Evolutionary conservation across 2,888 invertebrate genomes (phyloP), one percentile per base, ranked within the genome.

Genomic region (Cephalotes varians): DNA sequence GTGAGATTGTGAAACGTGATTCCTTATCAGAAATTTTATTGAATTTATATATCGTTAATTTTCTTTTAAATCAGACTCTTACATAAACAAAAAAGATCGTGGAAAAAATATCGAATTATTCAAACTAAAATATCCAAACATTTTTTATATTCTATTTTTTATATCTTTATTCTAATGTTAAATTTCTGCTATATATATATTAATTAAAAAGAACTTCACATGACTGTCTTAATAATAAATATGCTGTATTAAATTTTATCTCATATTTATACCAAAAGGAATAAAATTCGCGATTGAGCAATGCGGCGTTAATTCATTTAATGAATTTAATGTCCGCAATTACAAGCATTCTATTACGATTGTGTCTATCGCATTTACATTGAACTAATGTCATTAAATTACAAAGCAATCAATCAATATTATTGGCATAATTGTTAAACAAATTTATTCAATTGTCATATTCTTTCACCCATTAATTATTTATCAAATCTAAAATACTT

Each of bases 1-100:
- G 94, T 94, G 90, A 93, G 51, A 64, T 76, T 25, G 49, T 74
- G 9, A 51, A 18, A 18, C 25, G 18, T 76, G 25, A 64, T 74
- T 37, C 18, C 25, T 34, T 18, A 25, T 34, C 18, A 37, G 9
- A 51, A 76, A 51, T 18, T 28, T 37, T 62, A 31, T 76, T 37
- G 12, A 28, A 65, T 62, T 15, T 28, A 40, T 18, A 9, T 64
- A 6, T 37, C 15, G 2, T 47, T 62, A 62, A 49, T 25, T 44
- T 28, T 44, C 9, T 49, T 37, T 62, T 49, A n/a, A 37, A 37
- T 6, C 21, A 15, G 10, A 12, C 18, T 18, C 31, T 62, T 62
- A 49, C 7, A 18, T 6, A 10, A 31, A 34, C 10, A 37, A 12
- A 12, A 49, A 64, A 1, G 15, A 7, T 0, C 2, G 10, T 6